A percentile compares a stretch with the other conserved stretches of the same genome.
Conservation (phyloP, 2,888 invertebrate genomes). For the Volucella inflata region DNA sequence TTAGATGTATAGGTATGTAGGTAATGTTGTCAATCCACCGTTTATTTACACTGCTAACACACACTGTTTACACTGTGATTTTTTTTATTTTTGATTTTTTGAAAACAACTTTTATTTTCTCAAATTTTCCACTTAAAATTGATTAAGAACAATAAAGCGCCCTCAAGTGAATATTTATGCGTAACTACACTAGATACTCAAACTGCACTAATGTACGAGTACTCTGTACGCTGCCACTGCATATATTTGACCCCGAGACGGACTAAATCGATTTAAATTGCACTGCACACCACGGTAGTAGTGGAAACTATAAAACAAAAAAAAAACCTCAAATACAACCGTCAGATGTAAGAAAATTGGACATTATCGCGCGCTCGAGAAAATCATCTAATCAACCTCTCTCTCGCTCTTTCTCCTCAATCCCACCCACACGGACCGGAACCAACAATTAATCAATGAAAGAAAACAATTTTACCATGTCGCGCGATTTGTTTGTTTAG, state of each 20-base stretch:
- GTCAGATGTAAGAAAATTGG: constrained; percentile 37
- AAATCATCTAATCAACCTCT: neutral
- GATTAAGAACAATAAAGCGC: constrained; percentile 13
- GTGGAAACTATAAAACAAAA: constrained; percentile 1
- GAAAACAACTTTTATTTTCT: constrained; percentile 7
- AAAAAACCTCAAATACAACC: constrained; percentile 22
- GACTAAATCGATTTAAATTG: constrained; percentile 69
- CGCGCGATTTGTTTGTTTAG: constrained; percentile 12
- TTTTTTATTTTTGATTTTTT: neutral
- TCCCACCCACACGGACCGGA: constrained; percentile 22
- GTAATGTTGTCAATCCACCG: constrained; percentile 12
- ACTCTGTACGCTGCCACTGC: constrained; percentile 1
- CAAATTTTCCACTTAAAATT: constrained; percentile 27
- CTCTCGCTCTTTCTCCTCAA: neutral
- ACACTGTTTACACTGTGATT: neutral
- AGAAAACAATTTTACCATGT: constrained; percentile 1
- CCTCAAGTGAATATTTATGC: neutral
- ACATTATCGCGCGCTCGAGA: constrained; percentile 42
- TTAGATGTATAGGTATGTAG: neutral
- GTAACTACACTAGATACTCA: constrained; percentile 3
- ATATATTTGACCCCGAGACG: constrained; percentile 47
- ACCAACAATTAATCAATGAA: constrained; percentile 47
- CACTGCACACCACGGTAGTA: constrained; percentile 5
- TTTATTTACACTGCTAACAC: neutral
- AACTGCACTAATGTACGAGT: constrained; percentile 42